phyloP scores from a whole-genome alignment of 2,888 invertebrate genomes.

The Lasioglossum vierecki region DNA sequence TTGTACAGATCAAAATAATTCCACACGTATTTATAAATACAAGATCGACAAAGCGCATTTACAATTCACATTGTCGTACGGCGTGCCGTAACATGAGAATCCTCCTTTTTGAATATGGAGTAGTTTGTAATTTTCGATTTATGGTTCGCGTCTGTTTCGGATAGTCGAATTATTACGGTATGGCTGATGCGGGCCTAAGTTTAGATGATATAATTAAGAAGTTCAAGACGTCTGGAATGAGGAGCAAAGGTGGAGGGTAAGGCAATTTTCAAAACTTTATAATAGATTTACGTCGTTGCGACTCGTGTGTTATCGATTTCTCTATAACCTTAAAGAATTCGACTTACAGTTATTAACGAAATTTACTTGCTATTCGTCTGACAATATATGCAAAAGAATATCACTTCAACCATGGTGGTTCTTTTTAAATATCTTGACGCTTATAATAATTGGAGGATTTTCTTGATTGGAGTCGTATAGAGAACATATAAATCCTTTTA shows the following conservation, averaged over 20 bases:
- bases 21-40: neutral
- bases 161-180: conserved; percentile 66
- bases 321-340: conserved; percentile 53
- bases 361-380: neutral
- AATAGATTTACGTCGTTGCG: neutral
- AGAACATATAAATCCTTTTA: neutral
- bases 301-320: conserved; percentile 41
- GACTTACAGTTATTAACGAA: neutral
- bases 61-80: no score
- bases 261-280: conserved; percentile 46
- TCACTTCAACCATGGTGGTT: neutral
- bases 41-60: neutral
- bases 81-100: neutral
- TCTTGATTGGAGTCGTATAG: no score
- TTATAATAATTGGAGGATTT: neutral
- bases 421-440: neutral
- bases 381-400: neutral
- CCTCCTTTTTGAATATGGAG: neutral
- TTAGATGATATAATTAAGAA: conserved; percentile 84
- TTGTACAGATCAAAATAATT: neutral
- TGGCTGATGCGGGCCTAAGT: conserved; percentile 80
- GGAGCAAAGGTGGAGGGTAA: conserved; percentile 79
- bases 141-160: conserved; percentile 52
- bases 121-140: conserved; percentile 34
- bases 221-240: conserved; percentile 78